Evolutionary conservation across 2,888 invertebrate species (phyloP).

Genomic region (Opisthograptis luteolata): DNA sequence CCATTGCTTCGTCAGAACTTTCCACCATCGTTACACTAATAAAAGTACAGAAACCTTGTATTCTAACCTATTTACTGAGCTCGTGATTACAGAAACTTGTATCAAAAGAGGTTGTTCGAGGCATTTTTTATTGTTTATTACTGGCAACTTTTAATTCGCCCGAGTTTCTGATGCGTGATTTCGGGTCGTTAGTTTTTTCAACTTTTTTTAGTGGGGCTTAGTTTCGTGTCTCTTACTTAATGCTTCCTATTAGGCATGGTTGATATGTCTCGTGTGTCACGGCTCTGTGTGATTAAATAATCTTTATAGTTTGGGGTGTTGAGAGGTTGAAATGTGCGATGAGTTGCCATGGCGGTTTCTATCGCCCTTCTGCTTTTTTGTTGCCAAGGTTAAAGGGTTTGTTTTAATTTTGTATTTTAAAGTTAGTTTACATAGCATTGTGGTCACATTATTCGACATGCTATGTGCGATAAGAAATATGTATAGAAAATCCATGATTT

Average conservation of each 20-base stretch:
- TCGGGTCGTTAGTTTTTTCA: slow-evolving; percentile 75
- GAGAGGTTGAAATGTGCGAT: slow-evolving; percentile 41
- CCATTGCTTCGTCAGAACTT: slow-evolving; percentile 33
- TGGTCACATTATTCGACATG: too few relatives aligned
- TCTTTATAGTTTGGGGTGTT: slow-evolving; percentile 43
- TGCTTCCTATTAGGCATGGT: slow-evolving; percentile 65
- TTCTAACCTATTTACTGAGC: slow-evolving; percentile 44
- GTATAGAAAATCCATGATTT: too few relatives aligned
- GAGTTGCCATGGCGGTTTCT: not conserved
- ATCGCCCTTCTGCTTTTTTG: too few relatives aligned
- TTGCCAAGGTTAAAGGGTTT: too few relatives aligned
- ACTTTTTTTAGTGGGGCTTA: slow-evolving; percentile 71
- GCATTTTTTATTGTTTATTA: slow-evolving; percentile 80
- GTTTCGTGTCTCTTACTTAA: slow-evolving; percentile 74
- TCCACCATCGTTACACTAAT: slow-evolving; percentile 29
- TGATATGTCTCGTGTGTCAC: slow-evolving; percentile 56
- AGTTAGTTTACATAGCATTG: too few relatives aligned
- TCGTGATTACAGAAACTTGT: slow-evolving; percentile 60
- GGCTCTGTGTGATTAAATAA: slow-evolving; percentile 44
- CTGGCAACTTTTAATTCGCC: slow-evolving; percentile 81
- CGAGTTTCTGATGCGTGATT: slow-evolving; percentile 79
- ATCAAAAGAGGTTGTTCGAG: slow-evolving; percentile 66
- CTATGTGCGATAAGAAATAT: too few relatives aligned
- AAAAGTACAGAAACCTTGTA: slow-evolving; percentile 38
- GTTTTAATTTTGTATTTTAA: too few relatives aligned